Conservation (phyloP, 2,113 vertebrate genomes). For the Rutilus rutilus region DNA sequence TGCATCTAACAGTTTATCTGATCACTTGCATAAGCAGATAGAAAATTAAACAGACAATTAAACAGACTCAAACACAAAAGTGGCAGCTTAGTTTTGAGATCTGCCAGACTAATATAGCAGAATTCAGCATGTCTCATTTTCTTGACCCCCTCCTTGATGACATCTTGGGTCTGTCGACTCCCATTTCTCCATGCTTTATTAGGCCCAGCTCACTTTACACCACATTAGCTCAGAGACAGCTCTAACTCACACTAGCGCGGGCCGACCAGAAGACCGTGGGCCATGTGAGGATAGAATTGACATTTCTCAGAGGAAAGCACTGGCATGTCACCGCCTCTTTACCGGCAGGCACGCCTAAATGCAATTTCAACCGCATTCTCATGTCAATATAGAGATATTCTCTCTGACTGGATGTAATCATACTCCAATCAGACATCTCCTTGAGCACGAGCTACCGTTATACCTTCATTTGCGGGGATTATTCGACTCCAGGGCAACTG, state of each 20-base stretch:
- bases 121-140: background rate
- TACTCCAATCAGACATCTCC: constrained; percentile 7
- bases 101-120: background rate
- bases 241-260: constrained; percentile 2
- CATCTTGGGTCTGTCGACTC: constrained; percentile 31
- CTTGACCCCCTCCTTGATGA: constrained; percentile 23
- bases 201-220: constrained; percentile 23
- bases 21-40: background rate
- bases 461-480: constrained; percentile 19
- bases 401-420: constrained; percentile 5
- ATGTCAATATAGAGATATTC: constrained; percentile 6
- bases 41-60: constrained; percentile 22
- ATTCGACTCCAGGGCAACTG: background rate
- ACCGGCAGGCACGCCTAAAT: background rate
- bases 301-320: background rate
- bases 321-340: background rate
- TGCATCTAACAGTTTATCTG: background rate
- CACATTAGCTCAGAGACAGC: constrained; percentile 16
- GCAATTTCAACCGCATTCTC: background rate
- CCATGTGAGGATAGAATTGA: background rate
- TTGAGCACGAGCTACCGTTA: background rate
- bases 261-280: background rate
- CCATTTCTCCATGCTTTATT: constrained; percentile 27
- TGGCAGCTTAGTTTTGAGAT: background rate
- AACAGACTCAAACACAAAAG: background rate